These are phyloP conservation scores for Saturnia pavonia DNA, from an alignment of 2,888 invertebrate species.

Conservation along the genomic window DNA sequence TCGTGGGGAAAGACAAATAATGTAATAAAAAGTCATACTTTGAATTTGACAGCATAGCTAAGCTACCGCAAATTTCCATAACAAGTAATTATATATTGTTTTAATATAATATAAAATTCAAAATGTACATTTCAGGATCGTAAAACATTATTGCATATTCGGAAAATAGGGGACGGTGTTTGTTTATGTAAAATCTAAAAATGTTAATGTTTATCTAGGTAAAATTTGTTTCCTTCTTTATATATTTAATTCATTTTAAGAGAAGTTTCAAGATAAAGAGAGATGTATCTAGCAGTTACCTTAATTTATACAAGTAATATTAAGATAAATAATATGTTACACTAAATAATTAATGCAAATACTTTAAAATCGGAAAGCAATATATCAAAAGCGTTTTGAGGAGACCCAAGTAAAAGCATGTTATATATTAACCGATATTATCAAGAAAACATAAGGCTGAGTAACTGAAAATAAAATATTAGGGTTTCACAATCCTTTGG, in stretches of 20 bases:
- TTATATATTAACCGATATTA: too few species aligned
- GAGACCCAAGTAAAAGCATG: too few species aligned
- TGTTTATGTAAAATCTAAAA: too few species aligned
- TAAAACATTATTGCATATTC: constrained; percentile 2
- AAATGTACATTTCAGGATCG: constrained; percentile 19
- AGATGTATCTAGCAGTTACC: too few species aligned
- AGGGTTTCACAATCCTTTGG: too few species aligned
- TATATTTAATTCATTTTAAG: neutral
- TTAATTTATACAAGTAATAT: neutral
- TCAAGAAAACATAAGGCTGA: too few species aligned
- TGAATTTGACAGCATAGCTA: too few species aligned
- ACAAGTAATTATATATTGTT: neutral
- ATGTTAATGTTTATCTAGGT: too few species aligned
- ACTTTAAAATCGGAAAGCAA: too few species aligned
- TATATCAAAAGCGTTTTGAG: too few species aligned
- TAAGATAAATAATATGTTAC: neutral
- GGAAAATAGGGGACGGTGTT: neutral
- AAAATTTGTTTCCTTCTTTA: neutral
- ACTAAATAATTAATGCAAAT: neutral
- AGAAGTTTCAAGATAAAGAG: neutral
- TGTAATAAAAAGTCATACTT: neutral
- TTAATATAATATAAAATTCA: constrained; percentile 1
- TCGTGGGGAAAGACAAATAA: neutral
- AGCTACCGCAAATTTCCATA: neutral
- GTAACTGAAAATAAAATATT: too few species aligned